phyloP scores from a whole-genome alignment of 2,888 invertebrate species.

The Hemaris fuciformis region DNA sequence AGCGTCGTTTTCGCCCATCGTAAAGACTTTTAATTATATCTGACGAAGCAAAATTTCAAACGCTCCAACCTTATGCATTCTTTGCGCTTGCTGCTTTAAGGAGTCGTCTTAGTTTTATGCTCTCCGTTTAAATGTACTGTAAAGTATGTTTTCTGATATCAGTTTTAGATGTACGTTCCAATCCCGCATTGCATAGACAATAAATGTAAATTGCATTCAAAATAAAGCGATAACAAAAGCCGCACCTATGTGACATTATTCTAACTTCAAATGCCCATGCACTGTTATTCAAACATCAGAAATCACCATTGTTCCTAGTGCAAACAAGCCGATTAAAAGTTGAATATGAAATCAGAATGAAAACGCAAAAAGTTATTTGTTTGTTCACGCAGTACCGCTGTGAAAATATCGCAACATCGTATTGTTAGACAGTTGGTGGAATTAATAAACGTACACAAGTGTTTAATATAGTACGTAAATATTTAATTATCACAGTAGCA shows the following conservation, averaged over 20 bases:
- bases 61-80: constrained; percentile 55
- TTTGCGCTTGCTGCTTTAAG: constrained; percentile 49
- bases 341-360: constrained; percentile 35
- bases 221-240: background rate
- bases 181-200: constrained; percentile 10
- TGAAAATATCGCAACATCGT: constrained; percentile 3
- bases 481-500: too few species aligned
- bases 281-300: constrained; percentile 25
- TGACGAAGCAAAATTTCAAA: constrained; percentile 57
- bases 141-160: constrained; percentile 26
- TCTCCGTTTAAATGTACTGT: constrained; percentile 49
- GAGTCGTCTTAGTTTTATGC: constrained; percentile 42
- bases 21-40: constrained; percentile 73
- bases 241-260: constrained; percentile 13
- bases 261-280: constrained; percentile 14
- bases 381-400: background rate
- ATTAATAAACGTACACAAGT: background rate
- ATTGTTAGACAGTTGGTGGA: background rate
- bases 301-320: constrained; percentile 34
- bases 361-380: constrained; percentile 27
- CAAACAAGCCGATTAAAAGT: constrained; percentile 49
- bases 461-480: too few species aligned
- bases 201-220: constrained; percentile 11
- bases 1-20: constrained; percentile 69
- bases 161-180: constrained; percentile 18